Percentiles rank a stretch among this genome's conserved stretches.
phyloP scores from a whole-genome alignment of 92 coral and sea anemone genomes.

The Umimayanthus kanabou region DNA sequence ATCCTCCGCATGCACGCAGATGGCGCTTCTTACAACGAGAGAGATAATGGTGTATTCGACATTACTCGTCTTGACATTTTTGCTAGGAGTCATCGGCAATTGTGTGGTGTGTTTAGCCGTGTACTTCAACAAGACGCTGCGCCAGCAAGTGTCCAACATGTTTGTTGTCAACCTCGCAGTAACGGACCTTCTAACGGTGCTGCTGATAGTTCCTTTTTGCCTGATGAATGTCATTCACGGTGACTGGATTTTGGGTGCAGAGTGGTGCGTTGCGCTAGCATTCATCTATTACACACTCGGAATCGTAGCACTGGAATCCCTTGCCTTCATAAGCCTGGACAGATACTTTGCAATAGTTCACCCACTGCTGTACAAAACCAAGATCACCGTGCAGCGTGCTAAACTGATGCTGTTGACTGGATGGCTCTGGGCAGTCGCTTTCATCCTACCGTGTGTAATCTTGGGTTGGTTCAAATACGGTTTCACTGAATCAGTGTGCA shows the following conservation, averaged over 20 bases:
- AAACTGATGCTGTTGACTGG: slow-evolving; percentile 15
- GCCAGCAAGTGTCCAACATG: slow-evolving; percentile 61
- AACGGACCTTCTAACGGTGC: slow-evolving; percentile 53
- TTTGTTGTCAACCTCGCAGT: slow-evolving; percentile 63
- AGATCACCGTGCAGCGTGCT: slow-evolving; percentile 45
- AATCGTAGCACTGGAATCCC: slow-evolving; percentile 60
- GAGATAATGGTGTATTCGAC: slow-evolving; percentile 36
- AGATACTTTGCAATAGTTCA: slow-evolving; percentile 64
- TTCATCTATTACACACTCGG: slow-evolving; percentile 63
- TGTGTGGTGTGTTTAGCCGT: slow-evolving; percentile 61
- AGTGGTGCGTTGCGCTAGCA: slow-evolving; percentile 52
- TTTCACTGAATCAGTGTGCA: slow-evolving; percentile 59
- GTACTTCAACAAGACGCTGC: slow-evolving; percentile 54
- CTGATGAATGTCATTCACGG: slow-evolving; percentile 49
- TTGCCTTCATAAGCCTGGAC: slow-evolving; percentile 68
- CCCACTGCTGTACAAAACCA: slow-evolving; percentile 51
- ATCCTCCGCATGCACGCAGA: neutral
- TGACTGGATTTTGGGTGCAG: slow-evolving; percentile 52
- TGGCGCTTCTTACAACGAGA: slow-evolving; percentile 35
- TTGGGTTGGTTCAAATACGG: slow-evolving; percentile 72
- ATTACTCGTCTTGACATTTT: slow-evolving; percentile 42
- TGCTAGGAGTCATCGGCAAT: slow-evolving; percentile 61
- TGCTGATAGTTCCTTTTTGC: slow-evolving; percentile 60
- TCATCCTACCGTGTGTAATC: slow-evolving; percentile 55
- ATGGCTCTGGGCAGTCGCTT: slow-evolving; percentile 67